Evolutionary conservation across 2,888 invertebrate species (phyloP).

Genomic region (Eupithecia inturbata): DNA sequence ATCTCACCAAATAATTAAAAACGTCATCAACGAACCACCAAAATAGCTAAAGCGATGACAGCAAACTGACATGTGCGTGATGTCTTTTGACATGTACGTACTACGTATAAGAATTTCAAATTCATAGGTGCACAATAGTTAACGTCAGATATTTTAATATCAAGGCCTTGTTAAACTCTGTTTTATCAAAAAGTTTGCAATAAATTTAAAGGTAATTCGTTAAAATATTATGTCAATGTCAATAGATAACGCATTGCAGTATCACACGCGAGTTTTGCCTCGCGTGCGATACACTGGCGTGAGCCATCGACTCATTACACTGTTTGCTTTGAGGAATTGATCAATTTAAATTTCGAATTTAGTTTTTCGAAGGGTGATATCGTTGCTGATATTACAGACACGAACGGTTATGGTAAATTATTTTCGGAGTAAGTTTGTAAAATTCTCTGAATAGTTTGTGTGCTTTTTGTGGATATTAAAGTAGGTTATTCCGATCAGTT

Average conservation of each 20-base stretch:
- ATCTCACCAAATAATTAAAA: neutral
- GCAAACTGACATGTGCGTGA: neutral
- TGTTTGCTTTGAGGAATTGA: constrained; percentile 23
- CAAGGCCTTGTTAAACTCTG: neutral
- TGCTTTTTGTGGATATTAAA: neutral
- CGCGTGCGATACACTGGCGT: constrained; percentile 14
- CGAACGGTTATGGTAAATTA: constrained; percentile 7
- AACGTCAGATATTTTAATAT: neutral
- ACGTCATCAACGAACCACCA: neutral
- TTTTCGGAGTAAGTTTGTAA: constrained; percentile 5
- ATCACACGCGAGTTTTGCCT: constrained; percentile 13
- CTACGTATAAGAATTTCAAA: neutral
- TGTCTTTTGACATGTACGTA: neutral
- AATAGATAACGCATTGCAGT: constrained; percentile 31
- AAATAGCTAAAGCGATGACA: neutral
- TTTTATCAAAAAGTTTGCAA: neutral
- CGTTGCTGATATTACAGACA: constrained; percentile 20
- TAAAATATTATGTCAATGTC: neutral
- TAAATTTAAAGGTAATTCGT: neutral
- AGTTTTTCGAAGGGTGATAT: constrained; percentile 25
- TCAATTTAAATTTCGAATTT: constrained; percentile 22
- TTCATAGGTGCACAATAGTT: neutral
- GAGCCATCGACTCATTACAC: constrained; percentile 17
- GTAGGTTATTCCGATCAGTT: neutral
- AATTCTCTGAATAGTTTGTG: neutral